Base-by-base conservation (phyloP, 2,113 vertebrate genomes). In the Ailurus styani region DNA sequence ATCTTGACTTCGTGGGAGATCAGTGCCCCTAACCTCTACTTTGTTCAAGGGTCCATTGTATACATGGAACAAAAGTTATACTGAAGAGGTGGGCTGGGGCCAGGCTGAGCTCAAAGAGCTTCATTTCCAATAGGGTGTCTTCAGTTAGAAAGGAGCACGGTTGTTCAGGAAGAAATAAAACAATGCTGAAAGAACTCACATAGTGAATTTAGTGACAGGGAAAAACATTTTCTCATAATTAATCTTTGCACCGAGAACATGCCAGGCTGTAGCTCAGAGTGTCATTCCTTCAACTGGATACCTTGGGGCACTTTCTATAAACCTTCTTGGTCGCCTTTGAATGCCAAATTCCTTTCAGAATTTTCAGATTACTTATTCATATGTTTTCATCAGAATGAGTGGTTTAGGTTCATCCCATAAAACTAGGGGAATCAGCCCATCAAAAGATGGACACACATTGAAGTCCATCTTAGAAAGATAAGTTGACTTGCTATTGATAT, bases 91-190 rank as follows among this genome's bases (percentile, higher is more conserved):
- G n/a, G 77, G 6, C 10, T 83, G n/a, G 42, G 40, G 50, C 37
- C 60, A 70, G 6, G 5, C 50, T 55, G 50, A 25, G 20, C 1
- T 11, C 45, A 4, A 84, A 29, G 52, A 62, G 11, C 0, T 45
- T 34, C 78, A 55, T 66, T 95, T 91, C 81, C 34, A 37, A 11
- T 5, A 77, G 70, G 62, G 72, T 73, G 27, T 96, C 87, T 92
- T 47, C 29, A 86, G 8, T 52, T 88, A 77, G 64, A 90, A 5
- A 60, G 34, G 79, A 96, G 52, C 64, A 72, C 27, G 18, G 5
- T 90, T 96, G 62, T 92, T 92, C 21, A 21, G 45, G 47, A 94
- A 88, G 31, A 95, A 84, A 72, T 87, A 42, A 77, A 95, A 78
- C 23, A 86, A 90, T 37, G 42, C 13, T 55, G 37, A 91, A 62